Evolutionary conservation across 2,797 vertebrate genomes (phyloP), one percentile per base, ranked within the genome.

Genomic region (Delichon dasypus): DNA sequence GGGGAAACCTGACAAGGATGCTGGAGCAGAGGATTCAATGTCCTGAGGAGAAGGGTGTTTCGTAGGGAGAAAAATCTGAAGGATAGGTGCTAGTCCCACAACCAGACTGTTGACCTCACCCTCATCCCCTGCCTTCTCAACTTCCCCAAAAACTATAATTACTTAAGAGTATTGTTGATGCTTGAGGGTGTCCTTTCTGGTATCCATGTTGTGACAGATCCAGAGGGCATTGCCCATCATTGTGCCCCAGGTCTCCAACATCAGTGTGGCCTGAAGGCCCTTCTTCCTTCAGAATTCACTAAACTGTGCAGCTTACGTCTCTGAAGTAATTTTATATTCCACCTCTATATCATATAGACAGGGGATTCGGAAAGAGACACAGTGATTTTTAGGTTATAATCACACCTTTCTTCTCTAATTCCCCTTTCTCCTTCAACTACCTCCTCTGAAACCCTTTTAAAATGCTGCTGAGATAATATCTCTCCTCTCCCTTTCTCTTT

Each of bases 351-450:
- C 65, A 65, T 6, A 62, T 1, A 29, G 64, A 79, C 38, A 77
- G 21, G 12, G 22, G 47, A 94, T 44, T 85, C 42, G 81, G 51
- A 61, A 81, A 78, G 44, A 91, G 54, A 8, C 90, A 85, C 30
- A 26, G 30, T 9, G 36, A 62, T 48, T 64, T 87, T 92, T 36
- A 90, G 26, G 16, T 77, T 71, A 68, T 42, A 89, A 89, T 61
- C 61, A 88, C 27, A 82, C 38, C 32, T 82, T 94, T 53, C 30
- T 88, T 79, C 48, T 76, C 55, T 79, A 87, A 94, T 44, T 25
- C 29, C 29, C 80, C 18, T 54, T 92, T 45, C 27, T 76, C 67
- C 76, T 91, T 74, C 58, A 80, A 9, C 53, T 71, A 23, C 13
- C 27, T 61, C 71, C 75, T 78, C 55, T 76, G 73, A 91, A 92